A percentile compares a stretch with the other conserved stretches of the same genome.
These are phyloP conservation scores for Indicator indicator DNA, from an alignment of 2,113 vertebrate genomes.

Conservation along the genomic window DNA sequence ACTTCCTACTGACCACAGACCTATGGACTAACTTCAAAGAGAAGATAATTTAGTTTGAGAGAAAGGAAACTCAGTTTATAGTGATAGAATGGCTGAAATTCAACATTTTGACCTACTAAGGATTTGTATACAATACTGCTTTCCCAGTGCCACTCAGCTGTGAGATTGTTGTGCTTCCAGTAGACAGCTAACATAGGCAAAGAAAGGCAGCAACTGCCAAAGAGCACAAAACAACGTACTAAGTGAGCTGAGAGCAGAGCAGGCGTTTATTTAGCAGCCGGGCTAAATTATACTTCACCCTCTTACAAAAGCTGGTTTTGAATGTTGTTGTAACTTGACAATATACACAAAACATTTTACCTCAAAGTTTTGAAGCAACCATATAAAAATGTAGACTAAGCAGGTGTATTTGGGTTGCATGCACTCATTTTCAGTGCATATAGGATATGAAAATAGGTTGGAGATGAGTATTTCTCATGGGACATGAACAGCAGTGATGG, in stretches of 20 bases:
- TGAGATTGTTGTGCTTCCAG: background rate
- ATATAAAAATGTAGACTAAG: background rate
- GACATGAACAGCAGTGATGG: background rate
- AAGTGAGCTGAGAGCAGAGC: background rate
- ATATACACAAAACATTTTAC: background rate
- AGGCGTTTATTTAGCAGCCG: background rate
- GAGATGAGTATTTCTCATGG: background rate
- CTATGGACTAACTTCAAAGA: background rate
- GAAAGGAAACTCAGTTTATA: background rate
- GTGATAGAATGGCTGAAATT: background rate
- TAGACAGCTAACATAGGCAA: background rate
- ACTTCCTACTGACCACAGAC: accelerated
- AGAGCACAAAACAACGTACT: background rate
- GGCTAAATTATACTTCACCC: background rate
- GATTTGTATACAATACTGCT: background rate
- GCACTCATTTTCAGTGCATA: background rate
- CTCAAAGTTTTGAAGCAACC: background rate
- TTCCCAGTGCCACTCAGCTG: background rate
- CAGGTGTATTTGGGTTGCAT: background rate
- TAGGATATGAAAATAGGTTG: background rate
- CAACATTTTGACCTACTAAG: background rate
- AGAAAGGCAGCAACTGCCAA: background rate
- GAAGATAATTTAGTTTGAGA: background rate
- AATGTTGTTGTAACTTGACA: background rate
- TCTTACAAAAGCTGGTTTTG: background rate